Percentiles rank a stretch among this genome's conserved stretches.
These are phyloP conservation scores for Leucophenga maculata DNA, from an alignment of 2,888 invertebrate species.

Conservation along the genomic window DNA sequence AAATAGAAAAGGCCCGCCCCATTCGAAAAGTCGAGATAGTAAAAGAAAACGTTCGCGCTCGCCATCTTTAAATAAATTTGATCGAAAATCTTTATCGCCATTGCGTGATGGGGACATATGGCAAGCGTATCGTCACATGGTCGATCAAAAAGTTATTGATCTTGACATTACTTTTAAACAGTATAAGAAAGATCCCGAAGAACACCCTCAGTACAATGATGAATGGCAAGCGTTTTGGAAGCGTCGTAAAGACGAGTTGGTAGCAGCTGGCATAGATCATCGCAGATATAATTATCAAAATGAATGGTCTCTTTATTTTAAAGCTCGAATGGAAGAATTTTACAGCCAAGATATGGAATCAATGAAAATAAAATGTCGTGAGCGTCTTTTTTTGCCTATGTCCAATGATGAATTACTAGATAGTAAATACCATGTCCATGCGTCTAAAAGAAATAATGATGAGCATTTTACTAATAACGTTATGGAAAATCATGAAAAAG, in stretches of 20 bases:
- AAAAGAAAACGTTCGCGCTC: constrained; percentile 46
- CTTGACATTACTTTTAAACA: constrained; percentile 75
- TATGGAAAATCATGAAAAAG: neutral
- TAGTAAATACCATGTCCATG: constrained; percentile 79
- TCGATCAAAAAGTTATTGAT: constrained; percentile 60
- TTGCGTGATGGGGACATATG: constrained; percentile 63
- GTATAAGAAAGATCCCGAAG: constrained; percentile 81
- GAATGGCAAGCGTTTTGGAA: constrained; percentile 94
- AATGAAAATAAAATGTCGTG: constrained; percentile 59
- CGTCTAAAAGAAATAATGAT: neutral
- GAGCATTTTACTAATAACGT: neutral
- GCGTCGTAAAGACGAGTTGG: constrained; percentile 81
- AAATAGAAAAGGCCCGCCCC: neutral
- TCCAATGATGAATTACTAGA: constrained; percentile 75
- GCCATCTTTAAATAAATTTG: constrained; percentile 44
- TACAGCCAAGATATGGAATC: constrained; percentile 79
- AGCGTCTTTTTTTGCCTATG: constrained; percentile 62
- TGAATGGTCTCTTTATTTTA: constrained; percentile 90
- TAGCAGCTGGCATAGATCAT: constrained; percentile 75
- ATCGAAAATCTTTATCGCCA: constrained; percentile 61
- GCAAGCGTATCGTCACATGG: constrained; percentile 68
- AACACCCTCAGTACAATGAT: constrained; percentile 86
- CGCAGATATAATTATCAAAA: constrained; percentile 87
- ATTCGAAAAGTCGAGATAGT: constrained; percentile 16
- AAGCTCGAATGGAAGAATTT: constrained; percentile 83